phyloP scores from a whole-genome alignment of 2,797 vertebrate genomes.

The Botia kubotai region DNA sequence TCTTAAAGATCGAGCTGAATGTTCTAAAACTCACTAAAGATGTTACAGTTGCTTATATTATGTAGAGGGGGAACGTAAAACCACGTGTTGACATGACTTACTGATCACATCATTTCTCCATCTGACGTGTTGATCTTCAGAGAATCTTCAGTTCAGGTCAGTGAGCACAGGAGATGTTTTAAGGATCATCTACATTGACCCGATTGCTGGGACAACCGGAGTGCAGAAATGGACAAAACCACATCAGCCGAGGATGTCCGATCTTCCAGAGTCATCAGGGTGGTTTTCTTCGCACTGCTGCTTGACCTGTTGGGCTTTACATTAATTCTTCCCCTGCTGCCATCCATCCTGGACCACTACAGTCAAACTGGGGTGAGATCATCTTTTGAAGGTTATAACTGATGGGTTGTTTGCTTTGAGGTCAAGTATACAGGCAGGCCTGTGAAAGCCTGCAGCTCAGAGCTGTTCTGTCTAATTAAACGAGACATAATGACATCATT shows the following conservation, averaged over 20 bases:
- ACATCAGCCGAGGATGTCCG: conserved; percentile 63
- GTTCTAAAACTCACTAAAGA: no score
- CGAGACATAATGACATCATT: not conserved
- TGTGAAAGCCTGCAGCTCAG: not conserved
- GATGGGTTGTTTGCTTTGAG: not conserved
- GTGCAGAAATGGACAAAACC: conserved; percentile 66
- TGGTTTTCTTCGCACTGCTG: conserved; percentile 88
- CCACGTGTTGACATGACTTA: no score
- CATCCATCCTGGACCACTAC: conserved; percentile 92
- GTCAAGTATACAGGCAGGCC: no score
- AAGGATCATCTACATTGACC: conserved; percentile 10
- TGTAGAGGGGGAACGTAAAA: no score
- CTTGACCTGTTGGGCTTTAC: conserved; percentile 94
- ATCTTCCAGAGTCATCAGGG: conserved; percentile 79
- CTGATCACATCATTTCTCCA: not conserved
- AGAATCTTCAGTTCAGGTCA: not conserved
- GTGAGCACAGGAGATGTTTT: conserved; percentile 44
- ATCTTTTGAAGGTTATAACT: not conserved
- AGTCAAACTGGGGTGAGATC: conserved; percentile 81
- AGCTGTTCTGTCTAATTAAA: conserved; percentile 4
- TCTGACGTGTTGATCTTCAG: conserved; percentile 8
- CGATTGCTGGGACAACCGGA: not conserved
- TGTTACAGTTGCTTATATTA: no score
- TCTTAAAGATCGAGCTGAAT: no score
- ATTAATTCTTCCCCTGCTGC: conserved; percentile 91